A percentile compares a stretch with the other conserved stretches of the same genome.
Conservation (phyloP, 2,113 vertebrate genomes). For the Tonatia bakeri region DNA sequence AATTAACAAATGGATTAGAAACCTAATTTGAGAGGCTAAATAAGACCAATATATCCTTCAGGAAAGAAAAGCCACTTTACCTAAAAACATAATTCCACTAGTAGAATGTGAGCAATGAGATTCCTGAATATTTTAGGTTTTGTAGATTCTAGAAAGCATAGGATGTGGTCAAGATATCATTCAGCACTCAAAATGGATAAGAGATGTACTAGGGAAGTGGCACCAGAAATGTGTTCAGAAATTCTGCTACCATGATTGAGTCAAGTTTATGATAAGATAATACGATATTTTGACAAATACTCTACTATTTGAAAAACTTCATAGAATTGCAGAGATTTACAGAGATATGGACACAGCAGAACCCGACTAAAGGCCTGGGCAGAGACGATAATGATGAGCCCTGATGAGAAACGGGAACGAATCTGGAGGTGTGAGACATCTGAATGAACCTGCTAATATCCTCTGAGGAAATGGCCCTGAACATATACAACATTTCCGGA, state of each 20-base stretch:
- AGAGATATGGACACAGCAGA: neutral
- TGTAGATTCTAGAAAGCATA: neutral
- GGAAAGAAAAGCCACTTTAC: neutral
- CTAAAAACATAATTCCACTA: neutral
- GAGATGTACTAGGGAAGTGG: neutral
- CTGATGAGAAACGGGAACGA: neutral
- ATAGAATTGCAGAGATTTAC: neutral
- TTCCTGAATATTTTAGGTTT: neutral
- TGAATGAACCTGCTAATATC: neutral
- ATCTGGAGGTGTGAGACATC: neutral
- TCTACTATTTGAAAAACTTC: neutral
- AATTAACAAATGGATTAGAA: neutral
- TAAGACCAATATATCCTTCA: neutral
- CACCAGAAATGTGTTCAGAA: neutral
- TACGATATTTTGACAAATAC: constrained; percentile 2
- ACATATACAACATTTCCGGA: neutral
- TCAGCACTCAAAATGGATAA: constrained; percentile 8
- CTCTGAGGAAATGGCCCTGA: neutral
- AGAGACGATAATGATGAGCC: neutral
- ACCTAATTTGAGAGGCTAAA: neutral
- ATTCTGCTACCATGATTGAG: neutral
- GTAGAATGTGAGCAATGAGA: neutral
- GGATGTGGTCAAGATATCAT: neutral
- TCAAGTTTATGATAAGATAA: neutral
- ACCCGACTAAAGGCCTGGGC: neutral